Evolutionary conservation across 2,888 invertebrate species (phyloP).

Genomic region (Parnassius glacialis): DNA sequence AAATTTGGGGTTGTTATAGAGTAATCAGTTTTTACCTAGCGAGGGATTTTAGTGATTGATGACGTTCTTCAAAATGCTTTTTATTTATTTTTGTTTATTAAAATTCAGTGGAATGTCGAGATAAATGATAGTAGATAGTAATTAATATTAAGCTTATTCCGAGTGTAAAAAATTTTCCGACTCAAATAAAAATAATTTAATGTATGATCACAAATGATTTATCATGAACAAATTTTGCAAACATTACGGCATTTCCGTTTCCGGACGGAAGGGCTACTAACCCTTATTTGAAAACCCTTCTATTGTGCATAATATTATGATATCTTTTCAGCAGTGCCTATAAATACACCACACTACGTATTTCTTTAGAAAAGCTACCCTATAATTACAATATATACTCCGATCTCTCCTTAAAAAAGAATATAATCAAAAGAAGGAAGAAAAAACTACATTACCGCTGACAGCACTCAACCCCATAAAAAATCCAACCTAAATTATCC

Average conservation of each 20-base stretch:
- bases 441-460: slow-evolving; percentile 34
- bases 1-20: slow-evolving; percentile 54
- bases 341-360: too few relatives aligned
- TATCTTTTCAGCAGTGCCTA: too few relatives aligned
- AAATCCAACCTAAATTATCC: slow-evolving; percentile 57
- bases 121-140: too few relatives aligned
- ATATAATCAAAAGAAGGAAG: neutral
- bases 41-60: slow-evolving; percentile 40
- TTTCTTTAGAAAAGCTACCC: too few relatives aligned
- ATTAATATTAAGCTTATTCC: too few relatives aligned
- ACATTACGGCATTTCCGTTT: slow-evolving; percentile 35
- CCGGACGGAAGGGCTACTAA: slow-evolving; percentile 44
- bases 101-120: too few relatives aligned
- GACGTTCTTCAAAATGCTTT: slow-evolving; percentile 22
- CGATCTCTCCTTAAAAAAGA: too few relatives aligned
- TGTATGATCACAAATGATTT: slow-evolving; percentile 21
- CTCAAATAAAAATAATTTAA: neutral
- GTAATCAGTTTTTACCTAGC: slow-evolving; percentile 44
- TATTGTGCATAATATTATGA: slow-evolving; percentile 1
- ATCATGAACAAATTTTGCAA: slow-evolving; percentile 35
- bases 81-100: neutral
- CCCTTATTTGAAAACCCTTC: slow-evolving; percentile 32
- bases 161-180: too few relatives aligned
- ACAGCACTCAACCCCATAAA: slow-evolving; percentile 46
- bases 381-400: too few relatives aligned